Evolutionary conservation across 92 coral and sea anemone species (phyloP), one percentile per base, ranked within the genome.

Genomic region (Phenganax stokvisi): DNA sequence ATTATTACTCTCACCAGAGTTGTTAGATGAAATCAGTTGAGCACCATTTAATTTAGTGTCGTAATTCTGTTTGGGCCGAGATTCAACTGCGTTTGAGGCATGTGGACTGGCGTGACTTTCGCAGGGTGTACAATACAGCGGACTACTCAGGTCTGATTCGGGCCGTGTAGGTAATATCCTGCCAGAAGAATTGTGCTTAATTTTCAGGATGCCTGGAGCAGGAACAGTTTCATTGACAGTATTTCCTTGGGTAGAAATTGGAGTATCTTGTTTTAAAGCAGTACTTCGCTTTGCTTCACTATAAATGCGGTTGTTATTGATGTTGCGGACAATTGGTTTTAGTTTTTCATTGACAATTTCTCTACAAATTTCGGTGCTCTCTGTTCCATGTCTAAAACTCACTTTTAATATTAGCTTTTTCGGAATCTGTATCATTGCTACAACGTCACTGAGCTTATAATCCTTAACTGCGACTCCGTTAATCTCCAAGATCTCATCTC

Each of bases 371-470:
- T 10, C 56, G 8, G 53, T 64, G 16, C 53, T 76, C 56, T 76
- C 67, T 52, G 15, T 56, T 30, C 57, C 17, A 57, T 28, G 56
- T 30, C 15, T 59, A 79, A 79, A 62, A 53, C 85, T 81, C 58
- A 91, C 80, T 55, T 90, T 96, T 44, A 96, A 83, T 82, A 86
- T 84, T 68, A 96, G 59, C 56, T 86, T 89, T 70, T 85, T 89
- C 1, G 97, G 97, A 54, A 87, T 85, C 72, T 96, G 98, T 82
- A 94, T 96, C 87, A 96, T 86, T 47, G 91, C 90, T 37, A 96
- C 99, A 12, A 96, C 92, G 83, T 96, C 97, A 55, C 86, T 85
- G 25, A 96, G 73, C 25, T 68, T 75, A 56, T 87, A 96, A 11
- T 96, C 99, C 6, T 85, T 80, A 20, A 96, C 89, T 31, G 85